Percentiles rank a stretch among this genome's conserved stretches.
These are phyloP conservation scores for Oenanthe oenanthe DNA, from an alignment of 2,113 vertebrate species.

Conservation along the genomic window DNA sequence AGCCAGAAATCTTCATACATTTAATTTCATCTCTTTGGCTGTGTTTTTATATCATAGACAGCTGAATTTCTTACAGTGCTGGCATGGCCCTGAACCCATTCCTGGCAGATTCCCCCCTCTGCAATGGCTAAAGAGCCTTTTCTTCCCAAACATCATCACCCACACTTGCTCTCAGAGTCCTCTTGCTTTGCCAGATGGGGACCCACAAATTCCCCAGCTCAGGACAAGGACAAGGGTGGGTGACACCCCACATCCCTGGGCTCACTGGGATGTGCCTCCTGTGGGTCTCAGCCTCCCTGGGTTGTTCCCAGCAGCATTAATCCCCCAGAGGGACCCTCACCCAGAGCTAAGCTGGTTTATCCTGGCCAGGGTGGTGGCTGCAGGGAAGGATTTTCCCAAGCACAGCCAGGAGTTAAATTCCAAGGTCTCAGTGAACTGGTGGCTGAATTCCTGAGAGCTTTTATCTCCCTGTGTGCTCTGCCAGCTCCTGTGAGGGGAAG, in stretches of 20 bases:
- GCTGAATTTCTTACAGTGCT: not conserved
- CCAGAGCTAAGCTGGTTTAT: slow-evolving; percentile 10
- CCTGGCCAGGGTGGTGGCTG: not conserved
- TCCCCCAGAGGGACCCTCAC: not conserved
- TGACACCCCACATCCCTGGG: not conserved
- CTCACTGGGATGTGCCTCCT: accelerated
- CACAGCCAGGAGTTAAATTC: not conserved
- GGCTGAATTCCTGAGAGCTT: not conserved
- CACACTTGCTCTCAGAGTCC: not conserved
- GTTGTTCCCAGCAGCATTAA: not conserved
- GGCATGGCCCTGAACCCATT: not conserved
- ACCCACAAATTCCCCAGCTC: not conserved
- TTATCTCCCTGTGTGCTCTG: not conserved
- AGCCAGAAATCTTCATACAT: not conserved
- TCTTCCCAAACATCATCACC: not conserved
- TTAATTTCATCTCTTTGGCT: not conserved
- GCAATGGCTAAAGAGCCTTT: not conserved
- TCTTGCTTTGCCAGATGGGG: not conserved
- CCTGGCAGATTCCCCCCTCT: not conserved
- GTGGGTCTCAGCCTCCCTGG: not conserved
- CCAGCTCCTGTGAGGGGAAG: not conserved
- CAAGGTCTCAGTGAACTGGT: not conserved
- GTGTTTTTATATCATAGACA: not conserved
- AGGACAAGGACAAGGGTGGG: accelerated
- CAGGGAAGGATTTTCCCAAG: slow-evolving; percentile 33